Base-by-base conservation (phyloP, 2,888 invertebrate genomes). In the Mythimna lalbum region DNA sequence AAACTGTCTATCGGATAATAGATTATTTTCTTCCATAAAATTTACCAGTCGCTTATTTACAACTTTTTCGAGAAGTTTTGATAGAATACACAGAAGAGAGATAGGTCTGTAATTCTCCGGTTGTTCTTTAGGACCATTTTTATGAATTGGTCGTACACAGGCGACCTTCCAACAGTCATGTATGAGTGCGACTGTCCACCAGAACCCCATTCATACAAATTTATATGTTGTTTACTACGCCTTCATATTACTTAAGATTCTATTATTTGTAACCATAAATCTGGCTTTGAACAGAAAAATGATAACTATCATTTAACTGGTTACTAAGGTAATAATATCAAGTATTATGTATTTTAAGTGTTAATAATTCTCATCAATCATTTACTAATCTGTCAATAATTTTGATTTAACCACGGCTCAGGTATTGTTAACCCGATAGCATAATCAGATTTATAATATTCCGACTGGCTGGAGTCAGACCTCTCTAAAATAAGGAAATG, bases 251-350 rank as follows among this genome's bases (percentile, higher is more conserved):
- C 31, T 10, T 33, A 10, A 27, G n/a, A 47, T 63, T 31, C n/a
- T n/a, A 64, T 71, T 74, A 23, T 43, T 49, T 23, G 23, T 10
- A 4, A 33, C 31, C 31, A 50, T 47, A 75, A 50, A 75, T 49
- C n/a, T 49, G 19, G 49, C 39, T 74, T 19, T 39, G 17, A 39
- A 33, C 39, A 64, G 49, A 39, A 56, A 64, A 33, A 50, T 65
- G 56, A 50, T 50, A 39, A 64, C 50, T 75, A 56, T 64, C 31
- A n/a, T 23, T 55, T 36, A 31, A 23, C n/a, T 53, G 47, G 63
- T 31, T 53, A 19, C 21, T 36, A 19, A 49, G 31, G 10, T 52
- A 59, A 14, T 72, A 36, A 36, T 36, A 27, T 47, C 14, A 55
- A 55, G 47, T 36, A 14, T 49, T 10, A 49, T 31, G 49, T 23